Evolutionary conservation across 2,888 invertebrate genomes (phyloP).

Genomic region (Acrobasis suavella): DNA sequence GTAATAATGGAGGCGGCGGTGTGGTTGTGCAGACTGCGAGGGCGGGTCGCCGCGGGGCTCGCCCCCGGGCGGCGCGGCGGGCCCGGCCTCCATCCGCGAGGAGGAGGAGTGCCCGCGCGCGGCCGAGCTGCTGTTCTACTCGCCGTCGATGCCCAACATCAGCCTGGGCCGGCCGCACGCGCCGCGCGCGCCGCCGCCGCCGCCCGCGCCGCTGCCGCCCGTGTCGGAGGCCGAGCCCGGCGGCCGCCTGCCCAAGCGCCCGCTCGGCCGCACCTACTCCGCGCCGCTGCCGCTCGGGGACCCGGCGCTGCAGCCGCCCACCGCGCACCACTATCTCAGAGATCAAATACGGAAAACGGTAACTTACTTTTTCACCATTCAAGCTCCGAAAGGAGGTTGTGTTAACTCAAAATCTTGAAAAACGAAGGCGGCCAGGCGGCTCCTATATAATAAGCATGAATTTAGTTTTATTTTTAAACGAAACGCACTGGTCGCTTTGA

Average conservation of each 20-base stretch:
- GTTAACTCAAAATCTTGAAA: too few relatives aligned
- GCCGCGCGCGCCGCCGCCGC: constrained; percentile 82
- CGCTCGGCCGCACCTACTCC: constrained; percentile 96
- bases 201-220: constrained; percentile 87
- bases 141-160: constrained; percentile 98
- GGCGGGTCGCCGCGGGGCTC: constrained; percentile 83
- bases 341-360: constrained; percentile 94
- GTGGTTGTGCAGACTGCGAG: constrained; percentile 59
- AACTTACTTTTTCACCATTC: too few relatives aligned
- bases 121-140: constrained; percentile 92
- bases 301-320: constrained; percentile 85
- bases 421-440: too few relatives aligned
- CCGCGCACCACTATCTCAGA: constrained; percentile 84
- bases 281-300: constrained; percentile 90
- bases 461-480: too few relatives aligned
- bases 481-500: too few relatives aligned
- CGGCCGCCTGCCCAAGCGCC: constrained; percentile 87
- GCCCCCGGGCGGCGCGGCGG: constrained; percentile 74
- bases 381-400: too few relatives aligned
- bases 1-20: too few relatives aligned
- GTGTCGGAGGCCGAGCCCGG: constrained; percentile 88
- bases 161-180: constrained; percentile 92
- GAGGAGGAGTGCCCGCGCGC: constrained; percentile 90
- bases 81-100: constrained; percentile 89
- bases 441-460: too few relatives aligned